These are phyloP conservation scores for Passer domesticus DNA, from an alignment of 2,113 vertebrate genomes.

Conservation along the genomic window DNA sequence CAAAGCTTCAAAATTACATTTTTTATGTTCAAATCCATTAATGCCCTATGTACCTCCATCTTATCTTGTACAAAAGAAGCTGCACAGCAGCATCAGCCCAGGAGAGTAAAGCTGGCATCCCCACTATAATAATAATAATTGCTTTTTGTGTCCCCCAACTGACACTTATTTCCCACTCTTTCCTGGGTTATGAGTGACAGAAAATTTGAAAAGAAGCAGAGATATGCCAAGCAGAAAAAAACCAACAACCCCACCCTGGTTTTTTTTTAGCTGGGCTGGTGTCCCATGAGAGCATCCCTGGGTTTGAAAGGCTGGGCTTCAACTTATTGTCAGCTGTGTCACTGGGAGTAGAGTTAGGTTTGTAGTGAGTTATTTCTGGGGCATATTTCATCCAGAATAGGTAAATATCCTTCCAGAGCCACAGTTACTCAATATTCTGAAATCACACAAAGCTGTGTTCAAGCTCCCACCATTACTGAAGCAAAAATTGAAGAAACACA, in stretches of 20 bases:
- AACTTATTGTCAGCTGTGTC: background rate
- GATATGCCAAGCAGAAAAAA: background rate
- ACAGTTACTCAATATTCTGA: background rate
- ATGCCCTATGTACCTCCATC: background rate
- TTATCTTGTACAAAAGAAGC: background rate
- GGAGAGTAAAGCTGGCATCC: background rate
- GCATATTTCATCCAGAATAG: background rate
- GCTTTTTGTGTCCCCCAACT: background rate
- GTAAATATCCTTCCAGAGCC: background rate
- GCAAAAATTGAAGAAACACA: background rate
- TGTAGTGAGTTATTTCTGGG: background rate
- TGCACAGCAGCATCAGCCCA: background rate
- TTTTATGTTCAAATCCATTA: background rate
- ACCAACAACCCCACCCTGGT: background rate
- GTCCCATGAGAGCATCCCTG: background rate
- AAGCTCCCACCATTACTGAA: background rate
- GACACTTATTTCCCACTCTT: background rate
- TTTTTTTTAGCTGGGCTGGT: background rate
- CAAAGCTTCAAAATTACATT: background rate
- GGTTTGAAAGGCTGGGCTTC: background rate
- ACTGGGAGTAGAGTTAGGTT: background rate
- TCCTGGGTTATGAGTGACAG: background rate
- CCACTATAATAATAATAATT: background rate
- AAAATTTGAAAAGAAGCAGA: background rate
- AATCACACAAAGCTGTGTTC: background rate